Evolutionary conservation across 2,113 vertebrate genomes (phyloP).

Genomic region (Shinisaurus crocodilurus): DNA sequence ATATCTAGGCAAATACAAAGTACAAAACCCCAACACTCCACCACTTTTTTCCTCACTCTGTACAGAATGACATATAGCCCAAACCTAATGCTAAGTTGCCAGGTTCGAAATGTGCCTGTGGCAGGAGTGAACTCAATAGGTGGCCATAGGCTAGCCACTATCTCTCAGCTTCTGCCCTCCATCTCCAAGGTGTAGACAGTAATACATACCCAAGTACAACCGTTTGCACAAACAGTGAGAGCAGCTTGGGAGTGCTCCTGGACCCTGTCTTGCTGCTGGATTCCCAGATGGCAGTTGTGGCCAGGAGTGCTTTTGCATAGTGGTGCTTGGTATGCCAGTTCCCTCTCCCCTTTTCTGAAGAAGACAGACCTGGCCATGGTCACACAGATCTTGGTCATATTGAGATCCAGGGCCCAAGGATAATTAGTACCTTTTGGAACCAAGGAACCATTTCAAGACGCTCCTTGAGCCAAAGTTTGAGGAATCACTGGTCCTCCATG

Average conservation of each 20-base stretch:
- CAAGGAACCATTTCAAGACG: not conserved
- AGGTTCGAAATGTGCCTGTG: not conserved
- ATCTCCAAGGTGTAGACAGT: not conserved
- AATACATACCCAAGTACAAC: not conserved
- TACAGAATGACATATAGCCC: conserved; percentile 16
- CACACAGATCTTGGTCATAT: not conserved
- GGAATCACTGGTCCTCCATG: not conserved
- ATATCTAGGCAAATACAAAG: conserved; percentile 10
- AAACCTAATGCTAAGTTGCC: not conserved
- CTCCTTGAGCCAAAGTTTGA: not conserved
- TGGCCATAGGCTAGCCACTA: not conserved
- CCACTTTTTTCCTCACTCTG: not conserved
- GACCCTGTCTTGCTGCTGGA: too few relatives aligned
- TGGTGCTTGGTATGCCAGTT: not conserved
- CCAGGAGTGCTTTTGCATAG: too few relatives aligned
- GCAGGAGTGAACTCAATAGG: not conserved
- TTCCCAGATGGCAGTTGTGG: too few relatives aligned
- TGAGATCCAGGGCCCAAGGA: too few relatives aligned
- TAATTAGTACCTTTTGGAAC: not conserved
- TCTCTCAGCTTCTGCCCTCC: not conserved
- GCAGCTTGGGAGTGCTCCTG: too few relatives aligned
- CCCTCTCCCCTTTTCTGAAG: too few relatives aligned
- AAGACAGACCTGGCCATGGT: not conserved
- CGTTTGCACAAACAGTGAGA: not conserved
- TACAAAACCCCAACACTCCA: not conserved